Evolutionary conservation across 2,888 invertebrate species (phyloP).

Genomic region (Apamea sordens): DNA sequence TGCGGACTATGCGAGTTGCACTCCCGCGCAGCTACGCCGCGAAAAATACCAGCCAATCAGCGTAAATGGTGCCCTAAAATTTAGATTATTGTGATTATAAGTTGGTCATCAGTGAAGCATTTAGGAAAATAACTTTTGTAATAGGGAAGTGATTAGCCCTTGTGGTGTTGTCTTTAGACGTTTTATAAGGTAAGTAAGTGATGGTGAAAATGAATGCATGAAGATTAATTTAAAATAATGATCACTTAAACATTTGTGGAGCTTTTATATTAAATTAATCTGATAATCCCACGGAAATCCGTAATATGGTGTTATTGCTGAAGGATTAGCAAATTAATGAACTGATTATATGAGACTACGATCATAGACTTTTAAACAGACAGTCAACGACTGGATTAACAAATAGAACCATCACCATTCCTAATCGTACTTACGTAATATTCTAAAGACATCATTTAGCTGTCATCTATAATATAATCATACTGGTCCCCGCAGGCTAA

Average conservation of each 20-base stretch:
- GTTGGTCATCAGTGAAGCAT: constrained; percentile 22
- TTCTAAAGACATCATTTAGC: constrained; percentile 44
- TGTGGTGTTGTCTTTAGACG: neutral
- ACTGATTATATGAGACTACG: neutral
- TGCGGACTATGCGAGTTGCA: constrained; percentile 62
- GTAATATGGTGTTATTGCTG: neutral
- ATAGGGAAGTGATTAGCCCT: neutral
- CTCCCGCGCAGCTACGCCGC: constrained; percentile 43
- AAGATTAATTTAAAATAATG: neutral
- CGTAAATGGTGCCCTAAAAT: constrained; percentile 64
- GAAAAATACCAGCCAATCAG: constrained; percentile 55
- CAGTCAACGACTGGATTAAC: constrained; percentile 33
- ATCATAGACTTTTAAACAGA: neutral
- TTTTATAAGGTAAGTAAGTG: constrained; percentile 24
- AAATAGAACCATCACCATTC: constrained; percentile 16
- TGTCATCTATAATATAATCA: constrained; percentile 28
- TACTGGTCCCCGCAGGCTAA: constrained; percentile 33
- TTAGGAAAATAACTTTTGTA: constrained; percentile 18
- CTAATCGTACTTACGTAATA: constrained; percentile 18
- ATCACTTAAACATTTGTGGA: neutral
- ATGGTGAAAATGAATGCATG: neutral
- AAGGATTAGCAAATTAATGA: neutral
- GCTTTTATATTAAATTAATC: neutral
- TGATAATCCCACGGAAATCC: neutral
- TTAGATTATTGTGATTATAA: constrained; percentile 53